Evolutionary conservation across 2,797 vertebrate species (phyloP).

Genomic region (Tenualosa thibaudeaui): DNA sequence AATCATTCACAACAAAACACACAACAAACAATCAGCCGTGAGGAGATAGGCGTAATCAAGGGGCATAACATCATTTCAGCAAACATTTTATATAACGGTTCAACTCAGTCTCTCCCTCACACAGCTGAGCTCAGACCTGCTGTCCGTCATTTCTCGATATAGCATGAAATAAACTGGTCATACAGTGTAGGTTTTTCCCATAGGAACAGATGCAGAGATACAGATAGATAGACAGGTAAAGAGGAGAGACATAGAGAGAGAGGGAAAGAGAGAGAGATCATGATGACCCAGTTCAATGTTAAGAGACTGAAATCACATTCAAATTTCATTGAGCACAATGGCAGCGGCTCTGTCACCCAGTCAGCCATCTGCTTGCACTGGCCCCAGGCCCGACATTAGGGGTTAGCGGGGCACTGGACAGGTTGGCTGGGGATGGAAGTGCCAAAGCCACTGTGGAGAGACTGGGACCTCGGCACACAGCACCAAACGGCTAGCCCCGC

Average conservation of each 20-base stretch:
- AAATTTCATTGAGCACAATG: constrained; percentile 64
- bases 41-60: constrained; percentile 13
- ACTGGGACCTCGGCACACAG: constrained; percentile 30
- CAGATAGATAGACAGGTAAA: not conserved
- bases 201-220: not conserved
- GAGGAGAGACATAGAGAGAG: not conserved
- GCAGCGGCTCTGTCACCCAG: constrained; percentile 64
- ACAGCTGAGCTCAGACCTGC: not conserved
- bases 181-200: too few species aligned
- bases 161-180: too few species aligned
- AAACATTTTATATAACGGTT: not conserved
- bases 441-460: constrained; percentile 42
- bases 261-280: not conserved
- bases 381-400: constrained; percentile 51
- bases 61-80: not conserved
- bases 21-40: constrained; percentile 51
- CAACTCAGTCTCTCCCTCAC: not conserved
- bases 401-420: constrained; percentile 47
- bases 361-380: constrained; percentile 71
- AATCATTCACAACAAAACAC: constrained; percentile 34
- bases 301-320: constrained; percentile 54
- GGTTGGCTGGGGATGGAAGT: constrained; percentile 49
- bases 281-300: not conserved
- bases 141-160: not conserved
- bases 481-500: constrained; percentile 32